These are phyloP conservation scores for Iguana delicatissima DNA, from an alignment of 2,797 vertebrate genomes.

Conservation along the genomic window DNA sequence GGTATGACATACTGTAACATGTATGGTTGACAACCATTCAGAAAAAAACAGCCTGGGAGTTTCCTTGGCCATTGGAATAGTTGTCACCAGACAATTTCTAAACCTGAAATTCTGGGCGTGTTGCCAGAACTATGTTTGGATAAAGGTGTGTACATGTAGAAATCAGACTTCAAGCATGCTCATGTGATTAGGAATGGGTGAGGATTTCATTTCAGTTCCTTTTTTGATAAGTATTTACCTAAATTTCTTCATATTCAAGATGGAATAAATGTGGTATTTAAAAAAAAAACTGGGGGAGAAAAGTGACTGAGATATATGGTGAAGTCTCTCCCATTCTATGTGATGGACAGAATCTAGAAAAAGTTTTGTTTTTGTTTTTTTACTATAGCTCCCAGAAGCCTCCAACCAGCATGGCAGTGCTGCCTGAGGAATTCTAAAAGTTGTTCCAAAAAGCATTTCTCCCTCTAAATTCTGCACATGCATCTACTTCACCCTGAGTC, in stretches of 20 bases:
- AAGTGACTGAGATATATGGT: too few relatives aligned
- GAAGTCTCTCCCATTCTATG: too few relatives aligned
- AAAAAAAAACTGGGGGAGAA: too few relatives aligned
- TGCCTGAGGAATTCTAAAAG: too few relatives aligned
- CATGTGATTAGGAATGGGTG: not conserved
- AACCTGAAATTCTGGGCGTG: not conserved
- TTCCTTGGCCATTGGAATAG: not conserved
- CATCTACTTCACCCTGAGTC: not conserved
- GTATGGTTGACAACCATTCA: not conserved
- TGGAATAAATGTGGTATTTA: too few relatives aligned
- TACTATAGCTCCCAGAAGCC: too few relatives aligned
- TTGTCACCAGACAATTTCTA: not conserved
- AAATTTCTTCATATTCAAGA: not conserved
- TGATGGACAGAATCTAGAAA: too few relatives aligned
- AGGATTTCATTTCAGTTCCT: not conserved
- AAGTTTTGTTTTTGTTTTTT: too few relatives aligned
- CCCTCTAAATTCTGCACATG: not conserved
- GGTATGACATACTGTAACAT: not conserved
- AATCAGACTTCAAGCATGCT: not conserved
- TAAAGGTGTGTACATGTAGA: not conserved
- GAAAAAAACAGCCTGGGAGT: not conserved
- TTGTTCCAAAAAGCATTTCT: too few relatives aligned
- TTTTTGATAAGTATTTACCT: not conserved
- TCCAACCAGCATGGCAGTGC: too few relatives aligned
- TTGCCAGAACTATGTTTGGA: not conserved